Evolutionary conservation across 92 coral and sea anemone genomes (phyloP).

Genomic region (Bergia sp.): DNA sequence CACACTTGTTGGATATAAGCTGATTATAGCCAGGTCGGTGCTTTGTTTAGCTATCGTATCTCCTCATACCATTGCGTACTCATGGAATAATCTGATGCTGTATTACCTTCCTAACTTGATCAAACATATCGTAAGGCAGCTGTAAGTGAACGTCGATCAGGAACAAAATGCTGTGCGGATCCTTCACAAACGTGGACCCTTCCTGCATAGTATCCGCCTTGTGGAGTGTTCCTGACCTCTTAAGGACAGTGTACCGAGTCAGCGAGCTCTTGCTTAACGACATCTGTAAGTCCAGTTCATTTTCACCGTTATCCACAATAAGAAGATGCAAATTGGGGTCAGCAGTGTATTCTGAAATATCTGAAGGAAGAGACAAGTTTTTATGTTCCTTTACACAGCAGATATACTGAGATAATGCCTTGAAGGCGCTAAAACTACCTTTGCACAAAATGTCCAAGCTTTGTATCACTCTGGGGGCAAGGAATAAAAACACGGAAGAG

Average conservation of each 20-base stretch:
- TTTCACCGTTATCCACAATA: not conserved
- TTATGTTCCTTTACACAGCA: not conserved
- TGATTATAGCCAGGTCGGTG: too few species aligned
- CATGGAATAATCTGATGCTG: not conserved
- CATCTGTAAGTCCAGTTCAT: not conserved
- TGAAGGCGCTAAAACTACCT: too few species aligned
- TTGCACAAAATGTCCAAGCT: too few species aligned
- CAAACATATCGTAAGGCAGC: conserved; percentile 15
- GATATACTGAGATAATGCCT: not conserved
- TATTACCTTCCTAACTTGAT: conserved; percentile 19
- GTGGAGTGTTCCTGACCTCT: not conserved
- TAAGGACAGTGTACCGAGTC: not conserved
- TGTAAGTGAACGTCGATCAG: conserved; percentile 5
- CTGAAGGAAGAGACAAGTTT: not conserved
- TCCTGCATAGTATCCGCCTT: not conserved
- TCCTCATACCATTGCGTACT: too few species aligned
- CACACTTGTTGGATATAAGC: too few species aligned
- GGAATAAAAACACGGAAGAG: too few species aligned
- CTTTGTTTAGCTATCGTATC: too few species aligned
- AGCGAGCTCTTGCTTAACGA: conserved; percentile 2
- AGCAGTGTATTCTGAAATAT: not conserved
- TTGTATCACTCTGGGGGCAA: too few species aligned
- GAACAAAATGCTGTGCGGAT: not conserved
- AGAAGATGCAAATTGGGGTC: not conserved
- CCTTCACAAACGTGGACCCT: not conserved